Evolutionary conservation across 2,113 vertebrate genomes (phyloP), one percentile per base, ranked within the genome.

Genomic region (Hydrochoerus hydrochaeris): DNA sequence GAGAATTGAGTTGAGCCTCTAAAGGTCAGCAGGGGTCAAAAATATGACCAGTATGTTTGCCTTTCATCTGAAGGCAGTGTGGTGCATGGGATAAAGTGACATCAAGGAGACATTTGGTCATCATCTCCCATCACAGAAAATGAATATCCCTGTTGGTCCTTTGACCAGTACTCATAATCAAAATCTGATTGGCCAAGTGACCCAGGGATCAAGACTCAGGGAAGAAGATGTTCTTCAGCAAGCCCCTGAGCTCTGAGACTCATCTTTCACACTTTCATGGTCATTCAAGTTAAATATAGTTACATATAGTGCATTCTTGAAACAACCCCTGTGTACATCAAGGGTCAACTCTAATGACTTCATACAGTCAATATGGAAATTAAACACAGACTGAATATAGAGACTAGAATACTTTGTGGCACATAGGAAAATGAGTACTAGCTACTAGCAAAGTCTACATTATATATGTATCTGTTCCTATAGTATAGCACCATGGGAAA

Each of bases 11-110:
- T 26, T 22, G 22, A 62, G 46, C 28, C 3, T 62, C 16, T 12
- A 77, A 52, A 94, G 11, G 12, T 30, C 13, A n/a, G 32, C 44
- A 71, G 16, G n/a, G 46, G 10, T 73, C 54, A 85, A 87, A 88
- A 58, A 73, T 81, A 46, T 4, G 38, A 60, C 52, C 32, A 58
- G 83, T 7, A 73, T n/a, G 38, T 44, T 58, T 46, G 63, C 46
- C 69, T 46, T 62, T 80, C 20, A 73, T 60, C 78, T 54, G 63
- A 91, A 73, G 30, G 54, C 69, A 35, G 14, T 0, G 54, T 46
- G n/a, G 5, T 20, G 4, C 19, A 0, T 20, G 3, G 22, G 26
- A 17, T 22, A 5, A 80, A 10, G 73, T 0, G 41, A 17, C 65
- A 58, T 1, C 3, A 32, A 49, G 28, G 35, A 65, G 20, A 52